phyloP scores from a whole-genome alignment of 2,113 vertebrate genomes.

The Picathartes gymnocephalus region DNA sequence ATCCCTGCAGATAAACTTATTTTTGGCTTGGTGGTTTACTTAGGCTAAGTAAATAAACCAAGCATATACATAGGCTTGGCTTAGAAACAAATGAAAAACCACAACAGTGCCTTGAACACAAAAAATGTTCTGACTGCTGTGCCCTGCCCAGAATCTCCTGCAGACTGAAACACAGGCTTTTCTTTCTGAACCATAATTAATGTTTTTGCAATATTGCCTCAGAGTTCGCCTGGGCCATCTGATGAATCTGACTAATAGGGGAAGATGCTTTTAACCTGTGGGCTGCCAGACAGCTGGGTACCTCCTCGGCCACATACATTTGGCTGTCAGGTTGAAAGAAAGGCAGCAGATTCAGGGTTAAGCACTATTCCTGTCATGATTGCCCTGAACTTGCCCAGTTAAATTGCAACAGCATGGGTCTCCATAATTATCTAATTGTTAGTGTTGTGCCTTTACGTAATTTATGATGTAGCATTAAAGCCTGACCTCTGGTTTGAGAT shows the following conservation, averaged over 20 bases:
- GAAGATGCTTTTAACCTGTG: slow-evolving; percentile 60
- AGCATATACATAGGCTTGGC: neutral
- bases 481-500: slow-evolving; percentile 76
- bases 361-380: slow-evolving; percentile 67
- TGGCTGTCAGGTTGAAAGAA: slow-evolving; percentile 30
- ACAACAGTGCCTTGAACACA: neutral
- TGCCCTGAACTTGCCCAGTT: slow-evolving; percentile 76
- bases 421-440: slow-evolving; percentile 81
- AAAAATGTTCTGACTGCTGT: neutral
- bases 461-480: slow-evolving; percentile 79
- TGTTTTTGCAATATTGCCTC: slow-evolving; percentile 59
- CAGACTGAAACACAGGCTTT: slow-evolving; percentile 32
- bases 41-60: neutral
- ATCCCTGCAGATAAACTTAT: neutral
- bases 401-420: slow-evolving; percentile 77
- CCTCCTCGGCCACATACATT: neutral
- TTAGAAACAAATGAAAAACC: neutral
- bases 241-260: slow-evolving; percentile 47
- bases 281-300: slow-evolving; percentile 27
- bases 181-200: slow-evolving; percentile 57
- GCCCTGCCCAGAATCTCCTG: neutral
- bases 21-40: neutral
- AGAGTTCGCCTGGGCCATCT: slow-evolving; percentile 11
- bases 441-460: slow-evolving; percentile 76
- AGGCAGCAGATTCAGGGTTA: slow-evolving; percentile 69